Percentiles rank a stretch among this genome's conserved stretches.
phyloP scores from a whole-genome alignment of 2,113 vertebrate genomes.

The Sander vitreus region DNA sequence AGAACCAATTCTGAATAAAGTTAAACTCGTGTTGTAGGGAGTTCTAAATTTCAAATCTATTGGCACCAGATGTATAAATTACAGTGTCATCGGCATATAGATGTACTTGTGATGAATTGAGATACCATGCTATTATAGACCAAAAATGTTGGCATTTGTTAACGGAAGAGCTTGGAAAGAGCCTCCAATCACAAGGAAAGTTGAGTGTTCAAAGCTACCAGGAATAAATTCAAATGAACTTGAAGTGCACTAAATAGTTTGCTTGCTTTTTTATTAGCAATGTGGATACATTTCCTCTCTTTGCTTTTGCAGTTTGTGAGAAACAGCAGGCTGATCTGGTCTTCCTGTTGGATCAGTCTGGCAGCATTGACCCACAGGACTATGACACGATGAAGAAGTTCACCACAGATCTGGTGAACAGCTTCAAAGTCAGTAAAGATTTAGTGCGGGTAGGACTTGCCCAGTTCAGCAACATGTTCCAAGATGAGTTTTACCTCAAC shows the following conservation, averaged over 20 bases:
- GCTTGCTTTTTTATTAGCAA: background rate
- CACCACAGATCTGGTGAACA: constrained; percentile 70
- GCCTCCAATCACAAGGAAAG: background rate
- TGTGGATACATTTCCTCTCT: background rate
- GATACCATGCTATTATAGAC: too few relatives aligned
- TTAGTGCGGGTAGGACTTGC: constrained; percentile 80
- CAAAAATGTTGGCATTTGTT: too few relatives aligned
- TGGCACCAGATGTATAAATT: too few relatives aligned
- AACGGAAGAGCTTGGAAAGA: too few relatives aligned
- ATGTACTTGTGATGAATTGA: too few relatives aligned
- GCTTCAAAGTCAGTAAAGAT: constrained; percentile 76
- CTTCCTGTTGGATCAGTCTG: constrained; percentile 85
- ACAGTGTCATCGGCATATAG: too few relatives aligned
- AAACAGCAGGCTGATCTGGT: constrained; percentile 83
- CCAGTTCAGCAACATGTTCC: constrained; percentile 79
- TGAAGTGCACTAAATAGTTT: background rate
- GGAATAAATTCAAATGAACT: background rate
- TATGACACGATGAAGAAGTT: constrained; percentile 83
- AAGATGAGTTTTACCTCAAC: constrained; percentile 83
- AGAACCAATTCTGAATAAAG: too few relatives aligned
- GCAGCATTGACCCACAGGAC: constrained; percentile 63
- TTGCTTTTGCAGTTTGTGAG: constrained; percentile 77
- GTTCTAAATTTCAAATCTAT: too few relatives aligned
- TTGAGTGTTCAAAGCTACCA: background rate
- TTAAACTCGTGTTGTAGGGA: too few relatives aligned